Evolutionary conservation across 2,113 vertebrate species (phyloP).

Genomic region (Gnathonemus longibarbis): DNA sequence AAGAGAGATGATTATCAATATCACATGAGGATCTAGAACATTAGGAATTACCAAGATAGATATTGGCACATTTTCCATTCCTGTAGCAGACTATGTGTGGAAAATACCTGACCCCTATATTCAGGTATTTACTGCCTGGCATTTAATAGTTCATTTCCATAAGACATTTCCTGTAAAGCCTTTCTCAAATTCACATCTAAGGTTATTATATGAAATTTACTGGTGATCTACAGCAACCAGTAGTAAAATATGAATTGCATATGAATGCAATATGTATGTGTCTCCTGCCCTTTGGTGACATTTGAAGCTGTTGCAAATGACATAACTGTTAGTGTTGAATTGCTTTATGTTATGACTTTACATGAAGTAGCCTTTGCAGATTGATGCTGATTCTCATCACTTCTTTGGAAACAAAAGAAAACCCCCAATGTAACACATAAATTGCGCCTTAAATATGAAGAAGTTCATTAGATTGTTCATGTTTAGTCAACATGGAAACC

Average conservation of each 20-base stretch:
- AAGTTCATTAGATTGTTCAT: background rate
- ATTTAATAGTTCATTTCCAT: background rate
- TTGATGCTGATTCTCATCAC: background rate
- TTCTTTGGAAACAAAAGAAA: background rate
- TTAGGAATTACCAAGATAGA: background rate
- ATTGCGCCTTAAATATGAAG: background rate
- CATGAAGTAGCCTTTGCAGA: background rate
- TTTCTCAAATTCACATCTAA: background rate
- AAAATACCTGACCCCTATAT: background rate
- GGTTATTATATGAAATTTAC: background rate
- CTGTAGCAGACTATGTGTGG: background rate
- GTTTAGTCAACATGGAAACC: background rate
- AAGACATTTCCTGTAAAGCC: background rate
- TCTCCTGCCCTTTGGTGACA: background rate
- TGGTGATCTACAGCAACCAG: background rate
- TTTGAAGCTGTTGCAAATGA: background rate
- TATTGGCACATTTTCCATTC: background rate
- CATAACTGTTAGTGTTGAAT: background rate
- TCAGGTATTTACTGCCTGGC: background rate
- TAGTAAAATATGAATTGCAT: background rate
- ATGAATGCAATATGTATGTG: background rate
- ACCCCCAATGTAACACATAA: background rate
- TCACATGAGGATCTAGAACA: background rate
- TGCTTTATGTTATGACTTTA: background rate
- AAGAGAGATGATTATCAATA: background rate